Percentiles rank a stretch among this genome's conserved stretches.
Evolutionary conservation across 2,113 vertebrate genomes (phyloP).

Genomic region (Benitochromis conjunctus): DNA sequence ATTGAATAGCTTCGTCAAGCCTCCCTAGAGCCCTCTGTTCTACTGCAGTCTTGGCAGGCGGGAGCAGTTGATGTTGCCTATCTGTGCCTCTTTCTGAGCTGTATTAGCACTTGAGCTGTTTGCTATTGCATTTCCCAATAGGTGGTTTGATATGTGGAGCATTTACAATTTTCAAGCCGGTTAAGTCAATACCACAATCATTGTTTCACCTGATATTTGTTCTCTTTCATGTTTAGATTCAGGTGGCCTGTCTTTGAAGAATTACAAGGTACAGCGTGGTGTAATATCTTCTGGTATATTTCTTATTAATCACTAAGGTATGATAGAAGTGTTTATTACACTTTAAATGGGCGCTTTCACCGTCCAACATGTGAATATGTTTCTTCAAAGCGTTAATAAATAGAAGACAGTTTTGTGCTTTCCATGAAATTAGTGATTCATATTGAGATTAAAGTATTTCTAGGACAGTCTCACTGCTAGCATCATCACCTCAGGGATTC

Average conservation of each 20-base stretch:
- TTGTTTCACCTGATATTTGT: background rate
- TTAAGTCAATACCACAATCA: background rate
- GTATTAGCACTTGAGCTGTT: background rate
- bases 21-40: constrained; percentile 43
- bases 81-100: background rate
- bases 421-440: constrained; percentile 26
- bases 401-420: constrained; percentile 14
- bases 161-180: background rate
- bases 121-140: background rate
- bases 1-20: constrained; percentile 44
- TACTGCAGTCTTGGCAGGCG: constrained; percentile 32
- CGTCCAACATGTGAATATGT: background rate
- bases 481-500: constrained; percentile 25
- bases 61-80: background rate
- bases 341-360: background rate
- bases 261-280: background rate
- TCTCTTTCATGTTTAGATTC: background rate
- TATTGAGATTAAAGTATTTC: constrained; percentile 40
- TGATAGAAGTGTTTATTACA: background rate
- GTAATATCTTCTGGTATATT: background rate
- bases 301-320: background rate
- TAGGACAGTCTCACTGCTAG: constrained; percentile 14
- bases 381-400: background rate
- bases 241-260: background rate
- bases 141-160: constrained; percentile 4